A percentile compares a stretch with the other conserved stretches of the same genome.
These are phyloP conservation scores for Perdita meconis DNA, from an alignment of 2,888 invertebrate species.

Conservation along the genomic window DNA sequence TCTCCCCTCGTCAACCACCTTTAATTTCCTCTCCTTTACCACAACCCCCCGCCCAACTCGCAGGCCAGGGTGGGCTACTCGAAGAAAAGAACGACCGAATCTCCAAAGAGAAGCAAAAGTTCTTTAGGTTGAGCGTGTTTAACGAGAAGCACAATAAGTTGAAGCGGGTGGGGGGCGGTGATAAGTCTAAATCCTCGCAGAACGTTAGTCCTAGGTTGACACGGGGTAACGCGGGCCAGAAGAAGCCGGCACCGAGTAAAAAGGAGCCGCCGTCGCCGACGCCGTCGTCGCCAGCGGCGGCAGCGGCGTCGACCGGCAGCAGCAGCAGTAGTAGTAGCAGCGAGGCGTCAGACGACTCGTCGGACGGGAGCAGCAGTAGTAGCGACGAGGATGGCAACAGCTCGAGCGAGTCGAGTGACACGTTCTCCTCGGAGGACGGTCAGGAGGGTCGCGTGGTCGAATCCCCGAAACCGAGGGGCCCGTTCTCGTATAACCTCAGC, in stretches of 20 bases:
- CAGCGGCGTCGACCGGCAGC: slow-evolving; percentile 70
- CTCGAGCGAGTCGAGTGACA: slow-evolving; percentile 80
- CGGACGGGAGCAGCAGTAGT: slow-evolving; percentile 73
- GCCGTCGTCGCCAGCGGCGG: slow-evolving; percentile 72
- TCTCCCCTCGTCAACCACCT: slow-evolving; percentile 84
- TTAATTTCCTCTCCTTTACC: slow-evolving; percentile 83
- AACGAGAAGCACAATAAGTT: slow-evolving; percentile 87
- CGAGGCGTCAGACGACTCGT: slow-evolving; percentile 72
- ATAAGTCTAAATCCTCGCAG: slow-evolving; percentile 72
- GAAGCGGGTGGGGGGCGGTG: slow-evolving; percentile 81
- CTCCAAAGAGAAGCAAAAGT: slow-evolving; percentile 95
- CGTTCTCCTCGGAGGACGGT: slow-evolving; percentile 72
- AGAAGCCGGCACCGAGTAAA: slow-evolving; percentile 53
- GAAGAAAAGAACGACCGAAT: slow-evolving; percentile 90
- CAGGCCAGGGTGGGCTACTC: slow-evolving; percentile 84
- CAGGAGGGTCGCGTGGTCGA: slow-evolving; percentile 57
- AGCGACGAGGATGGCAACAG: slow-evolving; percentile 73
- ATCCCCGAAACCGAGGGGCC: slow-evolving; percentile 76
- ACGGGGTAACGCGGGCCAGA: slow-evolving; percentile 65
- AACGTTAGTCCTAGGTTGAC: slow-evolving; percentile 75
- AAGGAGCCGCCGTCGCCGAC: slow-evolving; percentile 59
- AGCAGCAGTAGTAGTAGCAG: slow-evolving; percentile 70
- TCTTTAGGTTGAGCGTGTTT: slow-evolving; percentile 92
- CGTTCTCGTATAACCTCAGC: slow-evolving; percentile 80
- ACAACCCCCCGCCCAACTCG: slow-evolving; percentile 80